These are phyloP conservation scores for Octonoba sinensis DNA, from an alignment of 2,888 invertebrate genomes.

Conservation along the genomic window DNA sequence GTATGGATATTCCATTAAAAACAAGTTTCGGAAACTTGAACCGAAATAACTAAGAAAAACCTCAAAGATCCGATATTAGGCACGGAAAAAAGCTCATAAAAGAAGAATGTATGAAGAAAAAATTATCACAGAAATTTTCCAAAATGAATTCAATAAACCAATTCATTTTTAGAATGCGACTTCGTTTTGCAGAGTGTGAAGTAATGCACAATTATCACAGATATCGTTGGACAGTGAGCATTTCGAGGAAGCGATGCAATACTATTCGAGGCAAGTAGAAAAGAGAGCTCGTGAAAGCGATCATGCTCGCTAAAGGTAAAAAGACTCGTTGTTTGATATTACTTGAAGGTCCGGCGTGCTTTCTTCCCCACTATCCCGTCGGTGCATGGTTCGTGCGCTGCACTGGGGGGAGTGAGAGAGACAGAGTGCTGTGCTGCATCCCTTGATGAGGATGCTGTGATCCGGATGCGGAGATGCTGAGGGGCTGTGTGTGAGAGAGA, in stretches of 20 bases:
- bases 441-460: neutral
- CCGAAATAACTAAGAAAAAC: no score
- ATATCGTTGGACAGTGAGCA: conserved; percentile 44
- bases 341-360: no score
- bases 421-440: no score
- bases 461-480: conserved; percentile 10
- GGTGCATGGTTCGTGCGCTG: no score
- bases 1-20: conserved; percentile 9
- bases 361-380: no score
- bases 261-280: no score
- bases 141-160: conserved; percentile 27
- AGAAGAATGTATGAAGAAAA: conserved; percentile 35
- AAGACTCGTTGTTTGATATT: no score
- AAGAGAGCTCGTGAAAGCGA: no score
- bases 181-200: neutral
- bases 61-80: conserved; percentile 28
- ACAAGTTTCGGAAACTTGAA: neutral
- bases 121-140: conserved; percentile 58
- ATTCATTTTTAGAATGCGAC: neutral
- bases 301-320: no score
- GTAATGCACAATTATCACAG: conserved; percentile 49
- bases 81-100: conserved; percentile 62
- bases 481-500: conserved; percentile 18
- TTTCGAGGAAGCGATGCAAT: no score
- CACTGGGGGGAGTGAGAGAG: no score